These are phyloP conservation scores for Tetheella fluctuosa DNA, from an alignment of 2,888 invertebrate genomes.

Conservation along the genomic window DNA sequence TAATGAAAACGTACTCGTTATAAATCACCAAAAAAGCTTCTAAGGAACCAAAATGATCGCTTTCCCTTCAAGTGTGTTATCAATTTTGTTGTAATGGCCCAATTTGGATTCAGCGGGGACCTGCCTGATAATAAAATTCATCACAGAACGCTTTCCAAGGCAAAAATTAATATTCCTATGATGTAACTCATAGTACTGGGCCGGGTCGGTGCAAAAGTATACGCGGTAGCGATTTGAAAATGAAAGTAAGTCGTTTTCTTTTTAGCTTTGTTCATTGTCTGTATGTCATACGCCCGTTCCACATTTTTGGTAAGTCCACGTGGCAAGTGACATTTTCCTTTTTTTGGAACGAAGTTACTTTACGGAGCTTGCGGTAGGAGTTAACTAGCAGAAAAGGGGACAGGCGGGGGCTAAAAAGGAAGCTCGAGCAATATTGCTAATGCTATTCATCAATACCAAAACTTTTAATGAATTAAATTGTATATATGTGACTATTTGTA, in stretches of 20 bases:
- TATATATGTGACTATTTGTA: too few relatives aligned
- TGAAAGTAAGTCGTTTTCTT: neutral
- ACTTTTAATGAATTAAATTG: too few relatives aligned
- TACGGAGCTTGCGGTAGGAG: too few relatives aligned
- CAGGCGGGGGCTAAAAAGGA: too few relatives aligned
- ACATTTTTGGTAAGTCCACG: too few relatives aligned
- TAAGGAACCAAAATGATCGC: slow-evolving; percentile 51
- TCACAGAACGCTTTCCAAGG: slow-evolving; percentile 74
- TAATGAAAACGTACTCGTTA: slow-evolving; percentile 40
- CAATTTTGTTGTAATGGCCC: slow-evolving; percentile 78
- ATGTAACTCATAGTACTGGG: slow-evolving; percentile 74
- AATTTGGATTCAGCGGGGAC: slow-evolving; percentile 77
- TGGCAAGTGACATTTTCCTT: too few relatives aligned
- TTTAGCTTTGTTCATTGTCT: too few relatives aligned
- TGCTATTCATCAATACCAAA: too few relatives aligned
- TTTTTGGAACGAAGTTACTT: too few relatives aligned
- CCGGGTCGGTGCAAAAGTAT: slow-evolving; percentile 32
- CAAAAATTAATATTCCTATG: slow-evolving; percentile 82
- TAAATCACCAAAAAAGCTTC: slow-evolving; percentile 48
- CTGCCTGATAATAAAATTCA: slow-evolving; percentile 80
- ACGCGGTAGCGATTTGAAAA: slow-evolving; percentile 15
- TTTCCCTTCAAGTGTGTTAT: slow-evolving; percentile 68
- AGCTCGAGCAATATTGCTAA: too few relatives aligned
- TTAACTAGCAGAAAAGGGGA: too few relatives aligned
- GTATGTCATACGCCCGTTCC: too few relatives aligned